Evolutionary conservation across 64 coral and sea anemone species (phyloP).

Genomic region (Acropora tenuis): DNA sequence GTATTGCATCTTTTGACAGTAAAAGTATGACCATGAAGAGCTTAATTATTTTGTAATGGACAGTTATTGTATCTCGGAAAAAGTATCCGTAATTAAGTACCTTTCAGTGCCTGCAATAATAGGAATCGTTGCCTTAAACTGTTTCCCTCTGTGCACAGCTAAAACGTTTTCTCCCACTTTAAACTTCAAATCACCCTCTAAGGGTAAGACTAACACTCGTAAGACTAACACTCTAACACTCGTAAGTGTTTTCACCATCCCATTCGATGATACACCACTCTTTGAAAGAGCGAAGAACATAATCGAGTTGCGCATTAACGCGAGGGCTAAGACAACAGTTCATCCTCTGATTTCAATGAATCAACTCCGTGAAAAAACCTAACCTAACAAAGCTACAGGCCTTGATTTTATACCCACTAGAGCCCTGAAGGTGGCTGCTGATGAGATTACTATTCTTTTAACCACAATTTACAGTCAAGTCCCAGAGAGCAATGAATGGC

Average conservation of each 20-base stretch:
- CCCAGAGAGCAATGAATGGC: too few relatives aligned
- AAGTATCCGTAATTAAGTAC: neutral
- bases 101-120: neutral
- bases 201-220: too few relatives aligned
- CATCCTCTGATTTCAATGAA: neutral
- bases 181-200: neutral
- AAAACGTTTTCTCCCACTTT: neutral
- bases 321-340: neutral
- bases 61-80: neutral
- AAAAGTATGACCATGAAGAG: too few relatives aligned
- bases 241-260: neutral
- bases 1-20: too few relatives aligned
- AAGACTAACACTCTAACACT: too few relatives aligned
- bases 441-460: too few relatives aligned
- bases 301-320: neutral
- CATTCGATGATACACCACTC: neutral
- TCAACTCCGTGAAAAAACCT: neutral
- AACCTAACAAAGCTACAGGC: too few relatives aligned
- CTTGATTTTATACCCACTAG: too few relatives aligned
- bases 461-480: too few relatives aligned
- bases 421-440: too few relatives aligned
- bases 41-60: too few relatives aligned
- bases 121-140: conserved; percentile 1
- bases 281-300: neutral
- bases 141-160: neutral